Evolutionary conservation across 2,113 vertebrate genomes (phyloP), one percentile per base, ranked within the genome.

Genomic region (Acrocephalus arundinaceus): DNA sequence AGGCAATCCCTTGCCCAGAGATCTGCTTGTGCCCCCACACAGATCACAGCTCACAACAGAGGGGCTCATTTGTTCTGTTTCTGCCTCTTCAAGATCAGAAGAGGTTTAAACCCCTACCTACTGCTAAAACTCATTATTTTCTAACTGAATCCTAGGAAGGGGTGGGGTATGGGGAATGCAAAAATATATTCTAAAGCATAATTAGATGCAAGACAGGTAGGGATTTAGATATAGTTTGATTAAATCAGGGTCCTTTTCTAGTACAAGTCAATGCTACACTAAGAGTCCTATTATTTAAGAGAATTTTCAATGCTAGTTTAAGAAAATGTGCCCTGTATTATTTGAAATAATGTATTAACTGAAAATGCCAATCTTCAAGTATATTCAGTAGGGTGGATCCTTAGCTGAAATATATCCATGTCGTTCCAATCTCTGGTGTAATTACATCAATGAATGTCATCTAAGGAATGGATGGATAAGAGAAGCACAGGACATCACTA

Each of bases 221-320:
- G 72, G 73, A 96, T 97, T 95, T 97, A 85, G 67, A 92, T 92
- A 77, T 30, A 43, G 58, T 91, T 87, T 98, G 94, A 97, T 98
- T 97, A 97, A 97, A 96, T 78, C 63, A 85, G 89, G 94, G 88
- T 94, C 86, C 55, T 90, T 87, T 97, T 93, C 90, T 96, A 94
- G 84, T 85, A 94, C 28, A 93, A 86, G 85, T 81, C 39, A 76
- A 37, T 58, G 39, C 39, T 94, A 58, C 67, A 45, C 13, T 58
- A 18, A 72, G 30, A 85, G 27, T 85, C 57, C 39, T 25, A 63
- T 85, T 85, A 66, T 95, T 95, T 88, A 85, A 85, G 43, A 35
- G 43, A 90, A 57, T 91, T 83, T 92, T 74, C 55, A 83, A 31
- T 65, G 9, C 52, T 21, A 81, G 16, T 74, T 88, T 54, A 66